Conservation (phyloP, 2,888 invertebrate species). For the Netelia melanura region DNA sequence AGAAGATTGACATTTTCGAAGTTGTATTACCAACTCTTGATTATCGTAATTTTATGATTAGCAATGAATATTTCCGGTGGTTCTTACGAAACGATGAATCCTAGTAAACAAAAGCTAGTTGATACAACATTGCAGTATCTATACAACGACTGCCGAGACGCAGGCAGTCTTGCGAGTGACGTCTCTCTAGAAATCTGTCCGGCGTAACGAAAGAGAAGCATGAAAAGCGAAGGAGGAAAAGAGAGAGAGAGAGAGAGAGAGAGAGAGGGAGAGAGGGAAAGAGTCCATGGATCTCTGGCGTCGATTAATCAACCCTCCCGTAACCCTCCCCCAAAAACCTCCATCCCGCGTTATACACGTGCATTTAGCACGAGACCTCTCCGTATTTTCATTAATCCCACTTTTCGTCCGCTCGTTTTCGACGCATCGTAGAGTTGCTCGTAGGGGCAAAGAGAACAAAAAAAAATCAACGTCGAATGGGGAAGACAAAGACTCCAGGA, state of each 20-base stretch:
- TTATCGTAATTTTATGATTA: background rate
- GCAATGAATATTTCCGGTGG: background rate
- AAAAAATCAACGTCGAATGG: constrained; percentile 28
- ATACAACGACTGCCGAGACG: constrained; percentile 64
- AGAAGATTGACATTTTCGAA: background rate
- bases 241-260: background rate
- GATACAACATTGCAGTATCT: background rate
- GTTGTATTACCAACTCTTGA: background rate
- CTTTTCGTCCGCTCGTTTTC: constrained; percentile 75
- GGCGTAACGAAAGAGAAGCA: constrained; percentile 48
- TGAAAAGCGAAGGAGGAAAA: constrained; percentile 40
- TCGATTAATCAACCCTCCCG: constrained; percentile 74
- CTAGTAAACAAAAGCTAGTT: constrained; percentile 52
- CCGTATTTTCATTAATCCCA: constrained; percentile 81
- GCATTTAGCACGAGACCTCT: constrained; percentile 76
- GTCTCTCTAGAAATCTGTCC: constrained; percentile 67
- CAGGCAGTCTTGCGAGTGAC: constrained; percentile 77
- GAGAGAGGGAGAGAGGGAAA: constrained; percentile 29
- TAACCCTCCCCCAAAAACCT: constrained; percentile 61
- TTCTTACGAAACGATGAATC: background rate
- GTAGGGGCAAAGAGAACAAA: constrained; percentile 42
- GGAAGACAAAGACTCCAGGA: constrained; percentile 14
- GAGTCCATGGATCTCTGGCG: constrained; percentile 64
- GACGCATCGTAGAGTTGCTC: constrained; percentile 67
- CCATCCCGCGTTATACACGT: constrained; percentile 72